phyloP scores from a whole-genome alignment of 2,113 vertebrate genomes.

The Sciurus niger region DNA sequence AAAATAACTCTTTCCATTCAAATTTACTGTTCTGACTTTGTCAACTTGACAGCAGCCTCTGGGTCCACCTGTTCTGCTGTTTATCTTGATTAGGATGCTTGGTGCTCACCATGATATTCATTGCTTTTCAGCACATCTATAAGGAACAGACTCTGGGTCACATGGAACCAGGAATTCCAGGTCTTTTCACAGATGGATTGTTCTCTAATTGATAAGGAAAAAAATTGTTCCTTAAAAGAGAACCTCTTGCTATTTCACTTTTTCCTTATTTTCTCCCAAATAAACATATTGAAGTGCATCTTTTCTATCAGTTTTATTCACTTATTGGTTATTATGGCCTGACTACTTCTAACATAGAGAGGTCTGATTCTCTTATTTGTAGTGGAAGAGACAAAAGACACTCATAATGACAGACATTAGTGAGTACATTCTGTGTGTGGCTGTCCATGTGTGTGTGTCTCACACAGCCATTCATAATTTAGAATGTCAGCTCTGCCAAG shows the following conservation, averaged over 20 bases:
- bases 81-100: not conserved
- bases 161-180: not conserved
- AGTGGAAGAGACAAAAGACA: not conserved
- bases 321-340: not conserved
- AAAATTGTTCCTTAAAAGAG: not conserved
- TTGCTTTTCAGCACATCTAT: not conserved
- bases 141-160: not conserved
- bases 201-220: not conserved
- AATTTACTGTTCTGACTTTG: conserved; percentile 26
- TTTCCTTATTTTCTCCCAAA: not conserved
- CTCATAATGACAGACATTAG: not conserved
- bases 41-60: not conserved
- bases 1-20: not conserved
- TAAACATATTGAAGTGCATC: not conserved
- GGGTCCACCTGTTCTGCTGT: not conserved
- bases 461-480: not conserved
- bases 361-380: not conserved
- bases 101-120: not conserved
- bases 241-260: conserved; percentile 30
- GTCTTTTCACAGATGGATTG: not conserved
- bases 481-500: not conserved
- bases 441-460: not conserved
- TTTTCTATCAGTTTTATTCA: conserved; percentile 18
- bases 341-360: not conserved
- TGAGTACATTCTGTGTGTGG: not conserved